A percentile compares a stretch with the other conserved stretches of the same genome.
Evolutionary conservation across 2,113 vertebrate genomes (phyloP).

Genomic region (Neogobius melanostomus): DNA sequence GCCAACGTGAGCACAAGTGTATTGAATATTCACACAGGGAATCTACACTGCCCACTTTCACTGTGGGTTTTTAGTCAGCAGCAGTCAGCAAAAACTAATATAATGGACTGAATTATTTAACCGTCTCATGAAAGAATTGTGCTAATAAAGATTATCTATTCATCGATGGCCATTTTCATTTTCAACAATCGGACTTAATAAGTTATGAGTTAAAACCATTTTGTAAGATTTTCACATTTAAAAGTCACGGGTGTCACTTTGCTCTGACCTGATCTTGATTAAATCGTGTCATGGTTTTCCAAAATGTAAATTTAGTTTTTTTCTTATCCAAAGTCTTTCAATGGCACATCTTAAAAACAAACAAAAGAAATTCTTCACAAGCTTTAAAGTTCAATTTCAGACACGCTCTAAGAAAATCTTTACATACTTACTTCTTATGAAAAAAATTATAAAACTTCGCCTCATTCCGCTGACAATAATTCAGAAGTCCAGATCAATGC

Average conservation of each 20-base stretch:
- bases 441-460: background rate
- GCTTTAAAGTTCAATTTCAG: too few relatives aligned
- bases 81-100: constrained; percentile 1
- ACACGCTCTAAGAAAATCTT: too few relatives aligned
- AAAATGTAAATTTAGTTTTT: too few relatives aligned
- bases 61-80: constrained; percentile 12
- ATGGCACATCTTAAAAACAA: too few relatives aligned
- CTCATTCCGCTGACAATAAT: constrained; percentile 2
- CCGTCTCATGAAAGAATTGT: background rate
- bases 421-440: background rate
- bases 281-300: too few relatives aligned
- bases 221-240: background rate
- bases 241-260: background rate
- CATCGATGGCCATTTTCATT: background rate
- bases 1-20: constrained; percentile 16
- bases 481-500: constrained; percentile 10
- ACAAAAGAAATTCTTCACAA: too few relatives aligned
- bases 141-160: constrained; percentile 5
- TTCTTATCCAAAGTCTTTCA: too few relatives aligned
- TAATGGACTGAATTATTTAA: constrained; percentile 11
- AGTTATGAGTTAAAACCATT: constrained; percentile 2
- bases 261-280: background rate
- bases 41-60: constrained; percentile 14
- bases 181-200: constrained; percentile 2
- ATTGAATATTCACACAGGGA: constrained; percentile 12